Conservation (phyloP, 2,888 invertebrate species). For the Copidosoma aretas region DNA sequence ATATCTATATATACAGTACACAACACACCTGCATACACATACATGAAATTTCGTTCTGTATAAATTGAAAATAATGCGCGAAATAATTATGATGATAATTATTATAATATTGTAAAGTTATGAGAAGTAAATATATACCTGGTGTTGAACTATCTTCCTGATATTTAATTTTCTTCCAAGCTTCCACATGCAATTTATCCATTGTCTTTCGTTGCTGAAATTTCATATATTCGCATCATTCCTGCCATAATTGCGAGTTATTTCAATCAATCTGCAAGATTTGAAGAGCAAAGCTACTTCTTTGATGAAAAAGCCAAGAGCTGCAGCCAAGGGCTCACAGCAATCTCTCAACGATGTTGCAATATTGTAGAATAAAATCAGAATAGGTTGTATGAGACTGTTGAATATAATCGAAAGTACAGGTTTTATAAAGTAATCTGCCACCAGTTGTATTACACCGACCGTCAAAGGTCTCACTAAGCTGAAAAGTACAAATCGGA, state of each 20-base stretch:
- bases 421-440: constrained; percentile 75
- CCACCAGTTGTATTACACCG: constrained; percentile 68
- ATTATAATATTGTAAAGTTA: constrained; percentile 61
- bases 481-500: constrained; percentile 68
- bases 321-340: constrained; percentile 69
- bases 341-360: constrained; percentile 70
- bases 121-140: constrained; percentile 59
- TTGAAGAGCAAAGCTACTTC: constrained; percentile 63
- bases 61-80: constrained; percentile 47
- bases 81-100: constrained; percentile 52
- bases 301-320: constrained; percentile 65
- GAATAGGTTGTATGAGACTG: constrained; percentile 72
- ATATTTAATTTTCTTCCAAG: constrained; percentile 6
- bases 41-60: constrained; percentile 53
- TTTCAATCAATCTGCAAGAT: constrained; percentile 64
- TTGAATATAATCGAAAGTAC: constrained; percentile 70
- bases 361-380: constrained; percentile 71
- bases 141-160: constrained; percentile 54
- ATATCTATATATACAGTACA: too few species aligned
- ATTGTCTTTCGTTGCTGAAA: constrained; percentile 10
- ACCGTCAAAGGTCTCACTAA: constrained; percentile 68
- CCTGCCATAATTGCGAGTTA: constrained; percentile 47
- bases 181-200: background rate
- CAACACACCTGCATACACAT: too few species aligned
- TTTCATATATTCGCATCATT: constrained; percentile 14